Conservation (phyloP, 2,888 invertebrate species). For the Rhopalosiphum nymphaeae region DNA sequence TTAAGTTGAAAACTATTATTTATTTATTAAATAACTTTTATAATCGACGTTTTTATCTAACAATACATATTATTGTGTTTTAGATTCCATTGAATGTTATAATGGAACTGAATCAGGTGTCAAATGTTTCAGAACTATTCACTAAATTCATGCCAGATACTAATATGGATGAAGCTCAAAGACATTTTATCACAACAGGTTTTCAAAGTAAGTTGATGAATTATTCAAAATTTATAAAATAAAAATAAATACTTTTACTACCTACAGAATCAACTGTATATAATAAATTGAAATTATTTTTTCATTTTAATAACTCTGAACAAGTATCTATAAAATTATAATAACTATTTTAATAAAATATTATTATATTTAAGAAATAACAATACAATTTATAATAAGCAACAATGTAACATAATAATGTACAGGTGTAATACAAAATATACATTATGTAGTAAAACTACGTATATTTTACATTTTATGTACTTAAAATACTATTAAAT, state of each 20-base stretch:
- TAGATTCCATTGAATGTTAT: constrained; percentile 67
- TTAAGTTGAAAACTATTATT: not conserved
- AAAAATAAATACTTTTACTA: not conserved
- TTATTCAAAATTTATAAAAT: not conserved
- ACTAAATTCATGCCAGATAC: constrained; percentile 64
- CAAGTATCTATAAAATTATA: too few species aligned
- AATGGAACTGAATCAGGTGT: constrained; percentile 66
- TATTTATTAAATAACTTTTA: not conserved
- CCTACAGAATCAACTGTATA: not conserved
- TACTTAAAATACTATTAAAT: not conserved
- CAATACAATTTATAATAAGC: not conserved
- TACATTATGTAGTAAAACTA: not conserved
- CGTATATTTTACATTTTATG: not conserved
- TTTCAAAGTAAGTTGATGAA: constrained; percentile 47
- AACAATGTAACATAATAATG: not conserved
- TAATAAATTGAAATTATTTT: not conserved
- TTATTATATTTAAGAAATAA: not conserved
- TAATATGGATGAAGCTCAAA: constrained; percentile 52
- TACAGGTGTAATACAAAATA: not conserved
- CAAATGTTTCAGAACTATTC: constrained; percentile 66
- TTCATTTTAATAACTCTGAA: not conserved
- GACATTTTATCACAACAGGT: constrained; percentile 31
- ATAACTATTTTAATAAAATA: too few species aligned
- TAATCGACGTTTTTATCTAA: not conserved
- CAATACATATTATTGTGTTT: constrained; percentile 46